Percentiles rank a stretch among this genome's conserved stretches.
These are phyloP conservation scores for Carassius gibelio DNA, from an alignment of 2,113 vertebrate species.

Conservation along the genomic window DNA sequence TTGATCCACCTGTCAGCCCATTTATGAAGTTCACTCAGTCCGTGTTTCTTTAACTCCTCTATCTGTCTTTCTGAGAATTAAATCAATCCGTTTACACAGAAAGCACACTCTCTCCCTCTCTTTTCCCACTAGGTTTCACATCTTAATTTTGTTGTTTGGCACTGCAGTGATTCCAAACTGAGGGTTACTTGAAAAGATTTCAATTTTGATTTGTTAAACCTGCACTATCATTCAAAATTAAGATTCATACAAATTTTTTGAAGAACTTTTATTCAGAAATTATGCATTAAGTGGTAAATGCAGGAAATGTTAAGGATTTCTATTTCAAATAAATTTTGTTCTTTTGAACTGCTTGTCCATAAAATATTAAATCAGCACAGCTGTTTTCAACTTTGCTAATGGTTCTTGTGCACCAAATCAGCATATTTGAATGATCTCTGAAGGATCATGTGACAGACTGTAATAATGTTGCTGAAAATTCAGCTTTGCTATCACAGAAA, in stretches of 20 bases:
- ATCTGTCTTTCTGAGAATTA: slow-evolving; percentile 19
- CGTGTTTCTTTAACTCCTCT: not conserved
- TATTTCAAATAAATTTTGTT: not conserved
- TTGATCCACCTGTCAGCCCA: slow-evolving; percentile 13
- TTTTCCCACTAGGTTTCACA: not conserved
- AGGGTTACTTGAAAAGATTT: not conserved
- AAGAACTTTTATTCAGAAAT: not conserved
- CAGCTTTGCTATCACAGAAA: not conserved
- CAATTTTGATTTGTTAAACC: not conserved
- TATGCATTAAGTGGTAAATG: not conserved
- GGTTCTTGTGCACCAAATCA: not conserved
- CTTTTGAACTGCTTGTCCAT: not conserved
- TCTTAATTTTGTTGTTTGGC: not conserved
- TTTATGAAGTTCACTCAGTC: slow-evolving; percentile 4
- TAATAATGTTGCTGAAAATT: not conserved
- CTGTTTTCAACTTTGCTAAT: not conserved
- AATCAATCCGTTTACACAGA: slow-evolving; percentile 21
- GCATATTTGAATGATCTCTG: not conserved
- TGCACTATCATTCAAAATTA: not conserved
- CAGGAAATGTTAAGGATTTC: not conserved
- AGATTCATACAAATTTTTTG: not conserved
- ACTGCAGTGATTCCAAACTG: not conserved
- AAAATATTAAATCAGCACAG: not conserved
- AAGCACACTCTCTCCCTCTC: slow-evolving; percentile 50
- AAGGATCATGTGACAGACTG: not conserved